phyloP scores from a whole-genome alignment of 2,888 invertebrate genomes.

The Limenitis arthemis region DNA sequence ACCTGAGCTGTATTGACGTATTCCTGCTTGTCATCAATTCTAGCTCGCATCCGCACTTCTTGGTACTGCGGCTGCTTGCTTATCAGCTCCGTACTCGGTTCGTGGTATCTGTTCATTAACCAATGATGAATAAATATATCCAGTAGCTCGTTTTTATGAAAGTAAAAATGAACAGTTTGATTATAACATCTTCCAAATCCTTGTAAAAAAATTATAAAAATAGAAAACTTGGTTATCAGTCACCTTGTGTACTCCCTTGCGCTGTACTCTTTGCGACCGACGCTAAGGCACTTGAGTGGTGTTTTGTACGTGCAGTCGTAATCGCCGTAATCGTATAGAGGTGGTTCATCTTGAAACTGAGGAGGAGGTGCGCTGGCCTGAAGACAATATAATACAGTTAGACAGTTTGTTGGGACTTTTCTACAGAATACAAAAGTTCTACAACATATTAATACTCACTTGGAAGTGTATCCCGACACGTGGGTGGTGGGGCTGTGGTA shows the following conservation, averaged over 20 bases:
- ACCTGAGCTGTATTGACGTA: constrained; percentile 59
- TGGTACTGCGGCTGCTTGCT: constrained; percentile 58
- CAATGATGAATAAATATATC: not conserved
- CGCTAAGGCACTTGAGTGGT: constrained; percentile 47
- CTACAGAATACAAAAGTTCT: not conserved
- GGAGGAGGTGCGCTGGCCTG: constrained; percentile 68
- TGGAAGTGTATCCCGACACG: constrained; percentile 65
- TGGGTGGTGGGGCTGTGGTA: constrained; percentile 31
- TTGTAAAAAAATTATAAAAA: not conserved
- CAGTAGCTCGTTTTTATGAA: not conserved
- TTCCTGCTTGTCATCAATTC: constrained; percentile 52
- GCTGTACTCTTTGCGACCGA: constrained; percentile 47
- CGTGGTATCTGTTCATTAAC: constrained; percentile 45
- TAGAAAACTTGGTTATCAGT: not conserved
- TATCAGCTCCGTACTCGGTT: constrained; percentile 50
- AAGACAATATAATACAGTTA: not conserved
- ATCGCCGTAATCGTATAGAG: constrained; percentile 53
- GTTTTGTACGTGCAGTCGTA: constrained; percentile 55
- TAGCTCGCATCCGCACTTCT: constrained; percentile 46
- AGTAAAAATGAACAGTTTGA: not conserved
- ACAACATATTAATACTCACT: constrained; percentile 12
- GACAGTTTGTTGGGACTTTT: not conserved
- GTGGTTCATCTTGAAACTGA: constrained; percentile 65
- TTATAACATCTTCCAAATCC: not conserved
- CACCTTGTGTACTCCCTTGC: constrained; percentile 52